Evolutionary conservation across 2,113 vertebrate species (phyloP).

Genomic region (Xiphophorus couchianus): DNA sequence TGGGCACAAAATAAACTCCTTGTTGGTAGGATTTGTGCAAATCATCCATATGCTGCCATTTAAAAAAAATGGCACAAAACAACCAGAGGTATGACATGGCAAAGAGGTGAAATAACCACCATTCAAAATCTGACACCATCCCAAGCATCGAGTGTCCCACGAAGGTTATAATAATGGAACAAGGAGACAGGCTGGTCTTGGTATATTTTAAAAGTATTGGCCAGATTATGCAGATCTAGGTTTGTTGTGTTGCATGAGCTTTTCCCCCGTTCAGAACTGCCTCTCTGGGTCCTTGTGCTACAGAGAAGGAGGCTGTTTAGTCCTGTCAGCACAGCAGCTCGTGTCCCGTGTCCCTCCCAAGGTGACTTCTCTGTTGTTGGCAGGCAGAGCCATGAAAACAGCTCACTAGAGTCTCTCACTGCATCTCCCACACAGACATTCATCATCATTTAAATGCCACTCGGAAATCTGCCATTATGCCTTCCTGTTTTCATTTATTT

Average conservation of each 20-base stretch:
- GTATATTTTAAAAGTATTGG: neutral
- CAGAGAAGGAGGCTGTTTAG: slow-evolving; percentile 49
- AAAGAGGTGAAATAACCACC: neutral
- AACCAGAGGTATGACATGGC: neutral
- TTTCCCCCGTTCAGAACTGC: slow-evolving; percentile 17
- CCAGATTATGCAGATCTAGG: neutral
- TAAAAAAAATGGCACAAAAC: neutral
- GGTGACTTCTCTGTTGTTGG: slow-evolving; percentile 72
- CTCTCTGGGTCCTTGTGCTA: slow-evolving; percentile 7
- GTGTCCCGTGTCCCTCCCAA: slow-evolving; percentile 62
- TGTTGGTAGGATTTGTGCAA: neutral
- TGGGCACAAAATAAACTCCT: neutral
- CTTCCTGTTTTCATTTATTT: neutral
- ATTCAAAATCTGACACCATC: neutral
- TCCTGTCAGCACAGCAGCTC: slow-evolving; percentile 59
- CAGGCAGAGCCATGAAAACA: slow-evolving; percentile 53
- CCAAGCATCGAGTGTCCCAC: no score
- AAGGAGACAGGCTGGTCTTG: neutral
- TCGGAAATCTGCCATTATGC: slow-evolving; percentile 25
- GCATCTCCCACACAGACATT: slow-evolving; percentile 52
- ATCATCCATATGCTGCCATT: neutral
- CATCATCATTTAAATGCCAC: slow-evolving; percentile 21
- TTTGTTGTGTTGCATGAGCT: slow-evolving; percentile 2
- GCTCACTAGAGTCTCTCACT: slow-evolving; percentile 22
- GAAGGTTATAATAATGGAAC: neutral